These are phyloP conservation scores for Laticauda laticaudata DNA, from an alignment of 2,113 vertebrate species.

Conservation along the genomic window DNA sequence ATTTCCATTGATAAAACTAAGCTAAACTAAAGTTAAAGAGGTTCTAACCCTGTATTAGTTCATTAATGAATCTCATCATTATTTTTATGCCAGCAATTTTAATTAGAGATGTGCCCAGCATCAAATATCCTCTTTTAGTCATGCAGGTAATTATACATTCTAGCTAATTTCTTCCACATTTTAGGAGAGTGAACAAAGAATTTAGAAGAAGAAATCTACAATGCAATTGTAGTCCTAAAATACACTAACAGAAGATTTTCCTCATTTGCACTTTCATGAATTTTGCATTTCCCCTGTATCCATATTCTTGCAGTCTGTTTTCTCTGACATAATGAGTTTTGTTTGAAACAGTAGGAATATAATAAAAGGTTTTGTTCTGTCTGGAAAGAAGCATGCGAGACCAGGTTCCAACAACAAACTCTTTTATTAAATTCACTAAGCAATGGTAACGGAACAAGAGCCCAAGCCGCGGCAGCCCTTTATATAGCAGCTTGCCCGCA, in stretches of 20 bases:
- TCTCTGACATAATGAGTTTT: neutral
- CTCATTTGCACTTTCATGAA: neutral
- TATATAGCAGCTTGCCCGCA: too few relatives aligned
- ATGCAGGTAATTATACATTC: slow-evolving; percentile 52
- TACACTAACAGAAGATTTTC: slow-evolving; percentile 31
- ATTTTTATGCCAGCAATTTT: slow-evolving; percentile 53
- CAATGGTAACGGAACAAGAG: too few relatives aligned
- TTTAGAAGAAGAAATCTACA: slow-evolving; percentile 23
- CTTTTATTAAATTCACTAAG: too few relatives aligned
- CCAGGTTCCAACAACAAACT: too few relatives aligned
- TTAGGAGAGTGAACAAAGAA: slow-evolving; percentile 42
- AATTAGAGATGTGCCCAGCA: slow-evolving; percentile 40
- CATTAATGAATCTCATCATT: slow-evolving; percentile 50
- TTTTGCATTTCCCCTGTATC: neutral
- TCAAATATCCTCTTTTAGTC: slow-evolving; percentile 34
- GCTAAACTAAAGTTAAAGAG: slow-evolving; percentile 56
- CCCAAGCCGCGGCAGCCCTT: too few relatives aligned
- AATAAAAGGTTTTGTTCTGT: neutral
- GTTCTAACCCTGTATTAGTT: slow-evolving; percentile 47
- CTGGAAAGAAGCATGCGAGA: too few relatives aligned
- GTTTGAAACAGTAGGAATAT: neutral
- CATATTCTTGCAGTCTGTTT: neutral
- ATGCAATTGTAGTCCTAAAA: slow-evolving; percentile 37
- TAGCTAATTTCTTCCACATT: slow-evolving; percentile 55
- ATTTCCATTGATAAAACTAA: slow-evolving; percentile 34